phyloP scores from a whole-genome alignment of 2,797 vertebrate genomes.

The Parauchenoglanis ngamensis region DNA sequence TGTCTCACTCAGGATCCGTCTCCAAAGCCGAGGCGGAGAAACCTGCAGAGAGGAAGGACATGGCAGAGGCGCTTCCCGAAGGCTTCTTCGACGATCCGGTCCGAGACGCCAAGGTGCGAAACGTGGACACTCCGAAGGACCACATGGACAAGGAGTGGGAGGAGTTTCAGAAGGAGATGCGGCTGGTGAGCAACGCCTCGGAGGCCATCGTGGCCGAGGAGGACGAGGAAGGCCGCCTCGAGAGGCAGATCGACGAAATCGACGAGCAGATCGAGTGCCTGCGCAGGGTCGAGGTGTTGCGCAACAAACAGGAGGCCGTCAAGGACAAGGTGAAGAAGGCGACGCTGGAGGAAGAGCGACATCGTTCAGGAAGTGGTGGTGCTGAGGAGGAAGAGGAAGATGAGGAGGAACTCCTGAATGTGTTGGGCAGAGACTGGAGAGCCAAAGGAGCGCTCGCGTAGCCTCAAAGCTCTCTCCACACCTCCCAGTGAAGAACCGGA shows the following conservation, averaged over 20 bases:
- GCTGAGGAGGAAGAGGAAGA: slow-evolving; percentile 77
- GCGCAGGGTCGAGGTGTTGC: slow-evolving; percentile 86
- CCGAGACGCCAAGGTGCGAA: slow-evolving; percentile 91
- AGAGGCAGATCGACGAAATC: slow-evolving; percentile 95
- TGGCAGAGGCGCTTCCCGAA: slow-evolving; percentile 89
- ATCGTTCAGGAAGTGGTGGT: slow-evolving; percentile 7
- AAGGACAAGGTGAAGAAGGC: slow-evolving; percentile 70
- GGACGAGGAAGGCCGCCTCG: slow-evolving; percentile 93
- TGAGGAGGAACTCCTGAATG: slow-evolving; percentile 87
- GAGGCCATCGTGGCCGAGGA: slow-evolving; percentile 97
- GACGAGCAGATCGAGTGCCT: slow-evolving; percentile 96
- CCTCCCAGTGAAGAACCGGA: neutral
- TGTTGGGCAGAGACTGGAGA: slow-evolving; percentile 91
- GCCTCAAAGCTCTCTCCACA: neutral
- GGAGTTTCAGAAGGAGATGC: slow-evolving; percentile 97
- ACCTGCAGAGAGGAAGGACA: slow-evolving; percentile 80
- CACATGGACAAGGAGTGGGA: slow-evolving; percentile 99
- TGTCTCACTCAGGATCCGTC: slow-evolving; percentile 90
- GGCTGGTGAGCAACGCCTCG: slow-evolving; percentile 93
- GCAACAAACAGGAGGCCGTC: slow-evolving; percentile 84
- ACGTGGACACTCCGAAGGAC: slow-evolving; percentile 95
- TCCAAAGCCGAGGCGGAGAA: slow-evolving; percentile 83
- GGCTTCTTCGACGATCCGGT: slow-evolving; percentile 98
- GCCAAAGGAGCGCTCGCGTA: slow-evolving; percentile 91
- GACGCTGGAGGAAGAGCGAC: slow-evolving; percentile 65